Evolutionary conservation across 2,888 invertebrate species (phyloP), one percentile per base, ranked within the genome.

Genomic region (Dicranocentrus wangi): DNA sequence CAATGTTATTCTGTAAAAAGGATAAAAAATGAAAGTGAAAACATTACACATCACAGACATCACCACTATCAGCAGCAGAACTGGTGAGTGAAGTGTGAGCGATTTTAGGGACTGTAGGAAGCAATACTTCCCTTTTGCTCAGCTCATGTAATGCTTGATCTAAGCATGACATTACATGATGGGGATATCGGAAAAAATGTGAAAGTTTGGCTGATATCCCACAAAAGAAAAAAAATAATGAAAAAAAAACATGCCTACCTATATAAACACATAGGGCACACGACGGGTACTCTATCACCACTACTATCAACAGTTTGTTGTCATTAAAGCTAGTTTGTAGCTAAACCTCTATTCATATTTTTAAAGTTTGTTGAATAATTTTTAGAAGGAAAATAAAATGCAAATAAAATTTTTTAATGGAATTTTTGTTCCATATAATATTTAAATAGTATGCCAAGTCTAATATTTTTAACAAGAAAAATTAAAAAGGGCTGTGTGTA

Each of bases 91-190:
- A 32, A 13, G 55, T 21, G 32, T 10, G 32, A 32, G 32, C 32
- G 10, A 32, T 32, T 55, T 7, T 32, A 32, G 19, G 28, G 66
- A 43, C 28, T 51, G 25, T 55, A 58, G 55, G 65, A 66, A 55
- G 55, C 42, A 55, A 21, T 23, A 78, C 78, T 71, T 78, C 78
- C 71, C 71, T 66, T n/a, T 66, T 66, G 42, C 43, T 28, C 63
- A 47, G 32, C 63, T 79, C 79, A 72, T 79, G 70, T 65, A 71
- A 78, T 66, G 78, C 71, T 65, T 71, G 55, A 79, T 79, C 79
- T 72, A 79, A 72, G 79, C 79, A 79, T 79, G 71, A 70, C 79
- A 79, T 66, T 58, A 66, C 71, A 70, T 76, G 55, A 72, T 79
- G 73, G 73, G 70, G 78, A 66, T 65, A 72, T 79, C 53, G 72